Conservation (phyloP, 30 jellyfish, hydroid and myxozoan species). For the Pseudorhiza aurosa region DNA sequence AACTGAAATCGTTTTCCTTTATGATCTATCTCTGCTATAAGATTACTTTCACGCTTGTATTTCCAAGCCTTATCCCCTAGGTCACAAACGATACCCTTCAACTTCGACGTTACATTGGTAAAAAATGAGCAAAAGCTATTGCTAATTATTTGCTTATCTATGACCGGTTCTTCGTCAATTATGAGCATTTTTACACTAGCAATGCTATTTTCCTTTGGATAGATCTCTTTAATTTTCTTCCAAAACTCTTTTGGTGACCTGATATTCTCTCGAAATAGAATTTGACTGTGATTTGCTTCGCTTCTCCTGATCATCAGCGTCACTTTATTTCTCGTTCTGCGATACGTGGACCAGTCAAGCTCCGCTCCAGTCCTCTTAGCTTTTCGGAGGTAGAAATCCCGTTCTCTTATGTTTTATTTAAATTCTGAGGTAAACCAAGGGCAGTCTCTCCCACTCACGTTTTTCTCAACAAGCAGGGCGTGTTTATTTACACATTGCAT, state of each 20-base stretch:
- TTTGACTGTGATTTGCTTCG: conserved; percentile 29
- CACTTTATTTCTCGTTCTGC: conserved; percentile 34
- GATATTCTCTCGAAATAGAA: conserved; percentile 17
- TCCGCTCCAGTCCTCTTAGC: conserved; percentile 41
- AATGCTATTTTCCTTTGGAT: conserved; percentile 35
- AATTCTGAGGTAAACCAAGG: conserved; percentile 33
- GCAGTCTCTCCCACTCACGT: conserved; percentile 35
- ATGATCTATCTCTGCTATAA: conserved; percentile 27
- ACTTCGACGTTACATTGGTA: conserved; percentile 35
- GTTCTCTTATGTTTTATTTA: conserved; percentile 29
- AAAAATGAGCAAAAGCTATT: conserved; percentile 41
- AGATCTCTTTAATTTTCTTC: conserved; percentile 22
- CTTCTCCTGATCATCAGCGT: conserved; percentile 30
- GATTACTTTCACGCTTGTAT: conserved; percentile 22
- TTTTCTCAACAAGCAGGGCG: conserved; percentile 29
- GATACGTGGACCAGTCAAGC: conserved; percentile 50
- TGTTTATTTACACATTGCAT: conserved; percentile 41
- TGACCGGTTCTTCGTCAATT: conserved; percentile 20
- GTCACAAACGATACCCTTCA: conserved; percentile 1
- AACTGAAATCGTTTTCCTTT: conserved; percentile 30
- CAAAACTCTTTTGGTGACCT: conserved; percentile 43
- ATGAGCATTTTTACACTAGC: conserved; percentile 25
- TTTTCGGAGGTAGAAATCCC: conserved; percentile 25
- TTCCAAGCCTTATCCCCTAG: conserved; percentile 28
- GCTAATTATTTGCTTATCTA: conserved; percentile 19